Evolutionary conservation across 2,888 invertebrate genomes (phyloP), one percentile per base, ranked within the genome.

Genomic region (Tortricodes alternella): DNA sequence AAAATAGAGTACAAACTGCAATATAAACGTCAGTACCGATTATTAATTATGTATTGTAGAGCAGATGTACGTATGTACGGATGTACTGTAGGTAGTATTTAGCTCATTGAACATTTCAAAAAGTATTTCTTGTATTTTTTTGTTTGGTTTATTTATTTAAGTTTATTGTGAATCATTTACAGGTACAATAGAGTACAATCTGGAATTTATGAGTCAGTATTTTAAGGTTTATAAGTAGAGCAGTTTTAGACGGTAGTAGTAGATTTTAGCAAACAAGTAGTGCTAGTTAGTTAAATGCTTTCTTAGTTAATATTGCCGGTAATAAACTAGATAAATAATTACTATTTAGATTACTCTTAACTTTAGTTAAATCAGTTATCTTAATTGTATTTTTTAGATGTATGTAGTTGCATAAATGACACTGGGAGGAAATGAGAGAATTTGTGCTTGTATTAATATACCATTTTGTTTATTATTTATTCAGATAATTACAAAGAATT

Each of bases 1-100:
- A 78, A 52, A 48, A 61, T 87, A 70, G 74, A 68, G 62, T 87
- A 85, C 73, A 60, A 68, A 63, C 55, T 86, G 80, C 76, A 82
- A 46, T 73, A 78, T 48, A 62, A 68, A 65, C 83, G 86, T 86
- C 84, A 85, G 85, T 86, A 85, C 41, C 41, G 9, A 41, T 13
- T 9, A 23, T 15, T 15, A 8, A 24, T 24, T 9, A 23, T n/a
- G 15, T 15, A 34, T n/a, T 9, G 15, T 23, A 41, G 24, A 8
- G 15, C 4, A 15, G 9, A 15, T 16, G 9, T 16, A 5, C 8
- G 3, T 41, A 41, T 9, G 11, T 9, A 27, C n/a, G 9, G 27
- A 3, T 9, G 29, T 29, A 11, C n/a, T 29, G 11, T 16, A 3
- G 8, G 35, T 35, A 16, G 35, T 3, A 34, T 15, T 34, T 34